Evolutionary conservation across 2,113 vertebrate species (phyloP).

Genomic region (Rhea americana): DNA sequence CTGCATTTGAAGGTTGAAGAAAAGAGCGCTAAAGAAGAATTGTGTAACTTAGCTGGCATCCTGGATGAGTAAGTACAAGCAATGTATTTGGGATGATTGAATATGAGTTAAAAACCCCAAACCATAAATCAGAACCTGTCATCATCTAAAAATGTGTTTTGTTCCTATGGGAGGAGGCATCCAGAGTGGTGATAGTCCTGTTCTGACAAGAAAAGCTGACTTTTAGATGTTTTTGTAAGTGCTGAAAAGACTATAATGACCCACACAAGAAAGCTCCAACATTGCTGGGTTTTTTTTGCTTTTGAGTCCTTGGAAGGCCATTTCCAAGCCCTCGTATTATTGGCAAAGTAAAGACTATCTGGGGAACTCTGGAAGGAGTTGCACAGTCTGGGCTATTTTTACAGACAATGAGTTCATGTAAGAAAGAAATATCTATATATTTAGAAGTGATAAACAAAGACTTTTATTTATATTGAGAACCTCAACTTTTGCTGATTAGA

Average conservation of each 20-base stretch:
- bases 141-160: not conserved
- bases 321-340: not conserved
- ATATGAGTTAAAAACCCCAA: constrained; percentile 2
- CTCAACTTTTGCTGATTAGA: not conserved
- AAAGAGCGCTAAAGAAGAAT: not conserved
- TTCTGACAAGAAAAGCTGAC: not conserved
- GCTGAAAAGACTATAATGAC: too few species aligned
- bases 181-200: not conserved
- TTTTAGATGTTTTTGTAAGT: too few species aligned
- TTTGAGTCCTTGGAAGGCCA: not conserved
- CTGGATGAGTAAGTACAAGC: not conserved
- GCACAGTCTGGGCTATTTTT: not conserved
- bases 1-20: not conserved
- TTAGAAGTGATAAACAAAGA: not conserved
- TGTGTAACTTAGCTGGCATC: constrained; percentile 12
- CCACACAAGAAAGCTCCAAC: too few species aligned
- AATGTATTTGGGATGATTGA: not conserved
- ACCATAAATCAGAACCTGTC: constrained; percentile 32
- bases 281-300: accelerated
- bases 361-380: not conserved
- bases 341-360: not conserved
- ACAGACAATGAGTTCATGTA: not conserved
- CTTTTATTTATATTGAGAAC: not conserved
- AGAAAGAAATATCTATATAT: not conserved
- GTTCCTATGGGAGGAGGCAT: not conserved